These are phyloP conservation scores for Menidia menidia DNA, from an alignment of 2,797 vertebrate genomes.

Conservation along the genomic window DNA sequence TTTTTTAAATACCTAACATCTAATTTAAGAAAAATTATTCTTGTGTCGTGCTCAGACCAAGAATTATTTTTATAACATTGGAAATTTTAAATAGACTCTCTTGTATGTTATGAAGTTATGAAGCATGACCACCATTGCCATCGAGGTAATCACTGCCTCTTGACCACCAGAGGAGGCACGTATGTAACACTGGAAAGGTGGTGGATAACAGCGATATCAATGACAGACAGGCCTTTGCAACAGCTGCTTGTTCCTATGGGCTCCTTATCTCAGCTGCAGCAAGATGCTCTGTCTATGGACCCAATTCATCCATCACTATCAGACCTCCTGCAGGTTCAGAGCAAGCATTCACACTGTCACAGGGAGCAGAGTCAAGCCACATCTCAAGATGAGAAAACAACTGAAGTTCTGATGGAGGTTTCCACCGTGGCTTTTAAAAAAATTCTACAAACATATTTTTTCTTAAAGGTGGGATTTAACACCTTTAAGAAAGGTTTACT, in stretches of 20 bases:
- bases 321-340: conserved; percentile 63
- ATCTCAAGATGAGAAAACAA: conserved; percentile 17
- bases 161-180: conserved; percentile 42
- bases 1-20: background rate
- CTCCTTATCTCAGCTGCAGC: conserved; percentile 71
- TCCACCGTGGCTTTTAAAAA: background rate
- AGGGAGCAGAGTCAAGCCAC: conserved; percentile 24
- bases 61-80: background rate
- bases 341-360: conserved; percentile 37
- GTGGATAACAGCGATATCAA: conserved; percentile 70
- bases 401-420: conserved; percentile 12
- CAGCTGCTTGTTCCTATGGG: conserved; percentile 58
- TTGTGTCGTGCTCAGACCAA: background rate
- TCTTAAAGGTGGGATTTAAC: too few species aligned
- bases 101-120: conserved; percentile 10
- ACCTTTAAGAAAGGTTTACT: too few species aligned
- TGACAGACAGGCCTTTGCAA: conserved; percentile 69
- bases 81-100: conserved; percentile 6
- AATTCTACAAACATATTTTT: background rate
- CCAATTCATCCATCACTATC: conserved; percentile 78
- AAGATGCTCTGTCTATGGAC: conserved; percentile 52
- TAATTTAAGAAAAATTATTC: background rate
- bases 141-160: conserved; percentile 42
- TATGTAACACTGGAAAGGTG: conserved; percentile 42
- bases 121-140: conserved; percentile 45